Percentiles rank a stretch among this genome's conserved stretches.
phyloP scores from a whole-genome alignment of 2,888 invertebrate species.

The Hydropsyche betteni region DNA sequence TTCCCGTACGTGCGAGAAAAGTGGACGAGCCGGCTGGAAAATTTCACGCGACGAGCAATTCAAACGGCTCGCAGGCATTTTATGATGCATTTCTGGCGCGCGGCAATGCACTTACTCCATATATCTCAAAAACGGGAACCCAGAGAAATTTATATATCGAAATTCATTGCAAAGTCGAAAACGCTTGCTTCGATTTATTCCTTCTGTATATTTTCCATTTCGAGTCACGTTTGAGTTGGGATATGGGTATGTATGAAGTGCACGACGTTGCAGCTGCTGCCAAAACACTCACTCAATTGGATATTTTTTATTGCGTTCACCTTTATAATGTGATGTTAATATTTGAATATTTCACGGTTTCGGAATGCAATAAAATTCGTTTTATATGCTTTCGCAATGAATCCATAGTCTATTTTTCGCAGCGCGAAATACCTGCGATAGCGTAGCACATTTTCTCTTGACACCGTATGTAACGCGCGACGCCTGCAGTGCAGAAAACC shows the following conservation, averaged over 20 bases:
- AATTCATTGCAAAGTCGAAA: slow-evolving; percentile 4
- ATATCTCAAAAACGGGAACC: neutral
- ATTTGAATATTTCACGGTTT: neutral
- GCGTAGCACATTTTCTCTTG: slow-evolving; percentile 7
- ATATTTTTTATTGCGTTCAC: too few relatives aligned
- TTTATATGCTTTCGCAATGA: neutral
- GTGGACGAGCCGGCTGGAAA: neutral
- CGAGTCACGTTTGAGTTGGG: slow-evolving; percentile 3
- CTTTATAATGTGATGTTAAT: too few relatives aligned
- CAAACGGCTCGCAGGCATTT: neutral
- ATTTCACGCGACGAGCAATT: neutral
- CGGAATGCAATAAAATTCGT: neutral
- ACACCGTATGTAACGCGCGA: slow-evolving; percentile 6
- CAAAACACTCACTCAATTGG: too few relatives aligned
- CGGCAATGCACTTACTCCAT: neutral
- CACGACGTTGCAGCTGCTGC: too few relatives aligned
- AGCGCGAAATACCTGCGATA: neutral
- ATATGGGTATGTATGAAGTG: neutral
- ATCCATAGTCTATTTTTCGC: neutral
- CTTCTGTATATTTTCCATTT: neutral
- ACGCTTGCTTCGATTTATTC: neutral
- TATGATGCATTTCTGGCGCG: slow-evolving; percentile 11
- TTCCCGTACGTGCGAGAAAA: neutral
- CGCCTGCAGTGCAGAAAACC: slow-evolving; percentile 14
- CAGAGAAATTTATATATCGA: neutral